Conservation (phyloP, 2,797 vertebrate species). For the Melanotaenia maccullochi region DNA sequence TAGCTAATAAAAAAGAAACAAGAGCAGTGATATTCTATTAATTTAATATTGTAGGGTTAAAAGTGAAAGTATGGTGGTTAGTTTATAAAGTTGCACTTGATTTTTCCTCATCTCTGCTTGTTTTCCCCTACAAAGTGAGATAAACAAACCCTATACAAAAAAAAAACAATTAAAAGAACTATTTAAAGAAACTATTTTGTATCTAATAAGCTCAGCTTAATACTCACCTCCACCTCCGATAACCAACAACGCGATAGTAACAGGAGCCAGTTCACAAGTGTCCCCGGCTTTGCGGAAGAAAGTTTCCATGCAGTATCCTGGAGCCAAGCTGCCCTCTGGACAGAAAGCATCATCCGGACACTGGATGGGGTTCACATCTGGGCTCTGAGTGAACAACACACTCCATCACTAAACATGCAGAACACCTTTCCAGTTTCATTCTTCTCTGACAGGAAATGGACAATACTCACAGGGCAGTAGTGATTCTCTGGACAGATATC, state of each 20-base stretch:
- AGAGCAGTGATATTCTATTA: not conserved
- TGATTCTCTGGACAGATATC: slow-evolving; percentile 89
- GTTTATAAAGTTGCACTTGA: not conserved
- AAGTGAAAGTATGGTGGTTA: not conserved
- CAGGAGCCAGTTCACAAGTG: slow-evolving; percentile 87
- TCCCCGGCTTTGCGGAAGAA: slow-evolving; percentile 88
- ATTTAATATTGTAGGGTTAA: not conserved
- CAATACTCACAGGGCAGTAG: slow-evolving; percentile 90
- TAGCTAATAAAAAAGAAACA: not conserved
- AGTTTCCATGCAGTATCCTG: slow-evolving; percentile 90
- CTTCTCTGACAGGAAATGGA: not conserved
- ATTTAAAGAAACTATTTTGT: not conserved
- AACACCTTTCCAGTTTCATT: not conserved
- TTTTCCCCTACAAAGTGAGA: not conserved
- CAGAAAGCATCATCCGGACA: slow-evolving; percentile 92
- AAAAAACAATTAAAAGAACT: not conserved
- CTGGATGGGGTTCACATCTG: slow-evolving; percentile 86
- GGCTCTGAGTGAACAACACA: slow-evolving; percentile 79
- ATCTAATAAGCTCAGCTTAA: not conserved
- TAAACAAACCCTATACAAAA: not conserved
- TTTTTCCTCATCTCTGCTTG: not conserved
- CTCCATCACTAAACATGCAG: slow-evolving; percentile 18
- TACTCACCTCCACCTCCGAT: slow-evolving; percentile 83
- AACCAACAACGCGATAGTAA: slow-evolving; percentile 85
- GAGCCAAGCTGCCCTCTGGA: slow-evolving; percentile 84